Evolutionary conservation across 2,888 invertebrate genomes (phyloP).

Genomic region (Aphelenchoides bicaudatus): DNA sequence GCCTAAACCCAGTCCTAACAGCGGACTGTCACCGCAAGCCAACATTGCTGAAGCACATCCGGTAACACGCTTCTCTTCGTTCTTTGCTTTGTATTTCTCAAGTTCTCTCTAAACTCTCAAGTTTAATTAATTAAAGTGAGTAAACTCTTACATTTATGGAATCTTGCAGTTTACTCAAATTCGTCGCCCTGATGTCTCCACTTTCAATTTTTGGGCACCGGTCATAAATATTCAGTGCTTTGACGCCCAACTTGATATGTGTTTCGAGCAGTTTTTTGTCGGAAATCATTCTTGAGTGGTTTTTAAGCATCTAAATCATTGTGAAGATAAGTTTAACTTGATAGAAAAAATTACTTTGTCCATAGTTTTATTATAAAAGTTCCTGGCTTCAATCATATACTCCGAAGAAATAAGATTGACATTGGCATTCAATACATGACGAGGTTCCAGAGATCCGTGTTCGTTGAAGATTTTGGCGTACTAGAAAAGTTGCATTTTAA

Average conservation of each 20-base stretch:
- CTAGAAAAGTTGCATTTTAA: constrained; percentile 26
- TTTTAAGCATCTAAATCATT: constrained; percentile 38
- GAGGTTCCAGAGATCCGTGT: constrained; percentile 45
- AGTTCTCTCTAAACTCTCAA: constrained; percentile 48
- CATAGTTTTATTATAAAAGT: constrained; percentile 52
- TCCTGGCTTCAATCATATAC: constrained; percentile 52
- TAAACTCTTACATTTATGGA: constrained; percentile 50
- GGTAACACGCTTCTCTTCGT: constrained; percentile 55
- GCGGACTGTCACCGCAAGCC: constrained; percentile 56
- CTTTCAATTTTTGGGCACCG: constrained; percentile 56
- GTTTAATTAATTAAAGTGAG: not conserved
- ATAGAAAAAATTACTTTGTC: constrained; percentile 40
- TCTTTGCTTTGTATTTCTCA: constrained; percentile 52
- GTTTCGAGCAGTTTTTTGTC: constrained; percentile 52
- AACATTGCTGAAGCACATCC: constrained; percentile 50
- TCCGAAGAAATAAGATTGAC: constrained; percentile 41
- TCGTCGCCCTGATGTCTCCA: constrained; percentile 42
- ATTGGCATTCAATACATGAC: constrained; percentile 53
- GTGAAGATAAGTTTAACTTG: not conserved
- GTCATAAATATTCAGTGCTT: constrained; percentile 53
- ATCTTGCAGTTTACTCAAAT: constrained; percentile 54
- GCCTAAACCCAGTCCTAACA: constrained; percentile 53
- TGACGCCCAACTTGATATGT: constrained; percentile 40
- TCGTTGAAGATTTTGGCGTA: constrained; percentile 51
- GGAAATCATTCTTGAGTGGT: constrained; percentile 49